These are phyloP conservation scores for Fregata magnificens DNA, from an alignment of 2,113 vertebrate species.

Conservation along the genomic window DNA sequence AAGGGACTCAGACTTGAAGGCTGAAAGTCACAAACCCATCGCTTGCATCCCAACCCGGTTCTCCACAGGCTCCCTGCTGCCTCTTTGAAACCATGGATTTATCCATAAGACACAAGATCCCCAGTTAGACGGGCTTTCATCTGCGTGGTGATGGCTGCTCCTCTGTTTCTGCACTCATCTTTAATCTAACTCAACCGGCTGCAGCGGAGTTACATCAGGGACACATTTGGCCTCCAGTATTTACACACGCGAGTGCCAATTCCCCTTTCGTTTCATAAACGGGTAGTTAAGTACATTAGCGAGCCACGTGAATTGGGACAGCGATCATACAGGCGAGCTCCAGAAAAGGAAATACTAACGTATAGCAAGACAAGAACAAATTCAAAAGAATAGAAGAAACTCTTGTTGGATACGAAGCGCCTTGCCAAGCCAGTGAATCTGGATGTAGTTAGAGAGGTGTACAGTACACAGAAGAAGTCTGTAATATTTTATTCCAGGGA, in stretches of 20 bases:
- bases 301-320: background rate
- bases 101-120: background rate
- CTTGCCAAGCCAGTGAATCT: background rate
- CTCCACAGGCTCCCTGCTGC: background rate
- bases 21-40: background rate
- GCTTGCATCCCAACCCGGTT: background rate
- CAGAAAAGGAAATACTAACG: conserved; percentile 7
- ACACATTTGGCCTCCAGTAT: background rate
- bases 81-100: background rate
- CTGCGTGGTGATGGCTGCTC: rapidly evolving
- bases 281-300: background rate
- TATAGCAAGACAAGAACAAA: conserved; percentile 30
- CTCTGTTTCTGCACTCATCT: background rate
- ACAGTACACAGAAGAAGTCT: background rate
- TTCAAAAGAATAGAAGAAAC: background rate
- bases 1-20: background rate
- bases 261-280: background rate
- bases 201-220: background rate
- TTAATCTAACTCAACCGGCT: background rate
- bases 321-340: background rate
- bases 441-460: conserved; percentile 42
- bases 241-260: background rate
- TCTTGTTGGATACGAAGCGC: background rate
- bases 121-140: background rate
- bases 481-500: conserved; percentile 32